Conservation (phyloP, 2,888 invertebrate genomes). For the Acanthosepion pharaonis region DNA sequence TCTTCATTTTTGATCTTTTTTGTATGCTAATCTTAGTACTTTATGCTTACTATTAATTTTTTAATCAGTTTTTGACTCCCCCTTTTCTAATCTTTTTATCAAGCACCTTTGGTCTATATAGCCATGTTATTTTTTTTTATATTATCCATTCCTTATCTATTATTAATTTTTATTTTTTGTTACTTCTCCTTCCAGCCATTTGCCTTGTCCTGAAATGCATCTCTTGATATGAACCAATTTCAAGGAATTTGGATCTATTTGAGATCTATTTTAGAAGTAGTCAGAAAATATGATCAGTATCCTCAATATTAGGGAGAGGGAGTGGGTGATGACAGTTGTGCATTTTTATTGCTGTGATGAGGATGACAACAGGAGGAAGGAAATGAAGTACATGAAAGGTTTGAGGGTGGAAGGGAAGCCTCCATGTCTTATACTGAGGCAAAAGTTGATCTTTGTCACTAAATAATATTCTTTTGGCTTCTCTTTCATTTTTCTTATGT, state of each 20-base stretch:
- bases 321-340: background rate
- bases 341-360: conserved; percentile 1
- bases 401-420: background rate
- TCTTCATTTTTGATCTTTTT: too few relatives aligned
- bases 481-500: too few relatives aligned
- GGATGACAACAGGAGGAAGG: background rate
- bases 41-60: too few relatives aligned
- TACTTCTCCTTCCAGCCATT: background rate
- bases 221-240: conserved; percentile 33
- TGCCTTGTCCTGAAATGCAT: conserved; percentile 33
- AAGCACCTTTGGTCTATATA: too few relatives aligned
- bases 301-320: background rate
- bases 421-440: background rate
- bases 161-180: background rate
- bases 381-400: background rate
- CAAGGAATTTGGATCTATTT: background rate
- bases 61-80: background rate
- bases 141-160: background rate
- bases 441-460: conserved; percentile 33
- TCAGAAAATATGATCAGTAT: background rate
- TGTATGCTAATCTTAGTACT: too few relatives aligned
- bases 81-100: background rate
- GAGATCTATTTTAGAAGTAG: conserved; percentile 5
- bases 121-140: background rate
- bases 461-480: background rate